Evolutionary conservation across 1,140 invertebrate genomes (phyloP), one percentile per base, ranked within the genome.

Genomic region (Macrobrachium rosenbergii): DNA sequence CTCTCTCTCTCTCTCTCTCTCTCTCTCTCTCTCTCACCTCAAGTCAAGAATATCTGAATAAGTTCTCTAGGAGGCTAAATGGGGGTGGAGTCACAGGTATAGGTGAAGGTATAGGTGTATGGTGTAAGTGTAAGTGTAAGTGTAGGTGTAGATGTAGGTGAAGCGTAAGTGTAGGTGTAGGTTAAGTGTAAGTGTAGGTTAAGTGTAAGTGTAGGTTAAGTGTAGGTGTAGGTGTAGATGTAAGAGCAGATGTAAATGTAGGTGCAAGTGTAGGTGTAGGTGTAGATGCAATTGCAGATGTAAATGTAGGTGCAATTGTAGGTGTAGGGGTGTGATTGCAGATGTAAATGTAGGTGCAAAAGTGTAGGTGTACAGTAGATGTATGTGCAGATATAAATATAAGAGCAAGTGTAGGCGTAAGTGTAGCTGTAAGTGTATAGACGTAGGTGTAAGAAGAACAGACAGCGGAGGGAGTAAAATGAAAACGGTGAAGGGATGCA

Each of bases 1-100:
- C n/a, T n/a, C 73, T 76, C 43, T 76, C 73, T 76, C 37, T 76
- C 73, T 76, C 73, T 76, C 73, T 76, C 37, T 76, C 37, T 76
- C 37, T 76, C 73, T 76, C 73, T 76, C 37, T 76, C 73, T 76
- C 73, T 76, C 45, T 52, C 45, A 6, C 45, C 5, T 52, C 5
- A 52, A 52, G 10, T 52, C 45, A 52, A 5, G 45, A 52, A 52
- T 6, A 52, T 52, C 5, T 52, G 45, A 6, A 10, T 5, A 52
- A 52, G 10, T 52, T 52, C 45, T 52, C 45, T 10, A n/a, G n/a
- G 45, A 52, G 45, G 5, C 45, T 52, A 52, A 52, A 52, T 52
- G 45, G 45, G 23, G 23, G 11, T 12, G 73, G 59, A 43, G 45
- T 76, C 37, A 45, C 1, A 43, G 43, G 37, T 19, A 19, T 43